These are phyloP conservation scores for Crotalus tigris DNA, from an alignment of 2,113 vertebrate genomes.

Conservation along the genomic window DNA sequence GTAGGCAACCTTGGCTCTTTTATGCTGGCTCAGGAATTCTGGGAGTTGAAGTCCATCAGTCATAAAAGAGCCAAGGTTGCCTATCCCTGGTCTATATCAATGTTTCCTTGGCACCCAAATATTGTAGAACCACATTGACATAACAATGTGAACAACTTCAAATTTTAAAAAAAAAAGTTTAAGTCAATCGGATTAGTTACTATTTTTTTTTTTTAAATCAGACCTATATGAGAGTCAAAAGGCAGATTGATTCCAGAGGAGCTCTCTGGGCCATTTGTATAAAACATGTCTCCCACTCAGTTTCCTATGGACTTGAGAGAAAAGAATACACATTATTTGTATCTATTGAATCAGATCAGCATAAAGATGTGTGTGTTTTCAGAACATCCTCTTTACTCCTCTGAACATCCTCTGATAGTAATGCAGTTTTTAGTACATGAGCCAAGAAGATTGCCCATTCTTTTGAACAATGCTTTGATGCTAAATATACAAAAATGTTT, in stretches of 20 bases:
- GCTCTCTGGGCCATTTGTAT: not conserved
- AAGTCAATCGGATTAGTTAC: not conserved
- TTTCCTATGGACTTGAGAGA: not conserved
- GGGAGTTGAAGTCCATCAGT: too few species aligned
- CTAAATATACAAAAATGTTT: conserved; percentile 64
- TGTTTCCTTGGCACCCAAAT: not conserved
- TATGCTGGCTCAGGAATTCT: too few species aligned
- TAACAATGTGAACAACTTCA: not conserved
- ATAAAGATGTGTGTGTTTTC: conserved; percentile 18
- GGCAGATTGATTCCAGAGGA: conserved; percentile 11
- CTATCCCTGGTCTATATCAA: too few species aligned
- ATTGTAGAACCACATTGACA: not conserved
- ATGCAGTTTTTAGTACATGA: conserved; percentile 38
- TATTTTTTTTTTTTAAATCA: not conserved
- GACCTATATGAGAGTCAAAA: not conserved
- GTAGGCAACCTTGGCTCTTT: too few species aligned
- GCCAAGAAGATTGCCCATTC: conserved; percentile 49
- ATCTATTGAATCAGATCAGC: conserved; percentile 29
- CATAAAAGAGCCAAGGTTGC: too few species aligned
- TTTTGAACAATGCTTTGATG: conserved; percentile 69
- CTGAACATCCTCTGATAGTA: conserved; percentile 43
- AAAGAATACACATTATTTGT: not conserved
- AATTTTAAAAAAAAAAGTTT: not conserved
- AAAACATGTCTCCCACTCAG: conserved; percentile 1
- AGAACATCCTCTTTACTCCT: conserved; percentile 22